phyloP scores from a whole-genome alignment of 2,888 invertebrate species.

The Caradrina kadenii region DNA sequence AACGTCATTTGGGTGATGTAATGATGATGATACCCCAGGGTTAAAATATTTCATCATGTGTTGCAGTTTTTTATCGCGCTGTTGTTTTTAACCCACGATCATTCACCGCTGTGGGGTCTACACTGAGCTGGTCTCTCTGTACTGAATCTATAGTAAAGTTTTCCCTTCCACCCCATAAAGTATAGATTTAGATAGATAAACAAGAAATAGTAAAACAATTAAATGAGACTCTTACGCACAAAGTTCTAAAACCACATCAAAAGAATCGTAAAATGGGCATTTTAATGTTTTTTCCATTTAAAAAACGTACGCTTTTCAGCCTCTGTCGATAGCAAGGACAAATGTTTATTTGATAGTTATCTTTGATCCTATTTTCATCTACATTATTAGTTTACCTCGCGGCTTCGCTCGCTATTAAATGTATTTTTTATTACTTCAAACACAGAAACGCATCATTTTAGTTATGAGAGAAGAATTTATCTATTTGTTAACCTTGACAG shows the following conservation, averaged over 20 bases:
- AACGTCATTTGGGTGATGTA: too few species aligned
- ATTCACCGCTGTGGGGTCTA: too few species aligned
- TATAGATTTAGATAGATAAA: neutral
- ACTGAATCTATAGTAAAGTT: too few species aligned
- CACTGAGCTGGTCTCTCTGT: too few species aligned
- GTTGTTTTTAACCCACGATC: too few species aligned
- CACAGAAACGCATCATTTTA: conserved; percentile 27
- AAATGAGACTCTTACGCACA: too few species aligned
- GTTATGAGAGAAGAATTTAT: conserved; percentile 15
- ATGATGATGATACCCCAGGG: too few species aligned
- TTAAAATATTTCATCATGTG: too few species aligned
- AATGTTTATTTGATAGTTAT: conserved; percentile 8
- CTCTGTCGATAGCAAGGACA: neutral
- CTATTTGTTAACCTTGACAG: conserved; percentile 6
- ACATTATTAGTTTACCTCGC: conserved; percentile 9
- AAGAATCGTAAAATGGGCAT: conserved; percentile 1
- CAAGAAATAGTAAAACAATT: neutral
- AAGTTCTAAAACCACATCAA: conserved; percentile 19
- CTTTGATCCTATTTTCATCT: conserved; percentile 46
- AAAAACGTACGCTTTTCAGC: conserved; percentile 1
- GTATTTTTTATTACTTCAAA: conserved; percentile 32
- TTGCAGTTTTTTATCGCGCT: too few species aligned
- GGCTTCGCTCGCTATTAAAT: conserved; percentile 24
- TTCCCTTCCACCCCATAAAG: too few species aligned
- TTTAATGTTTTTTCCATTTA: neutral